Evolutionary conservation across 2,113 vertebrate species (phyloP), one percentile per base, ranked within the genome.

Genomic region (Cryptomyrus ogoouensis): DNA sequence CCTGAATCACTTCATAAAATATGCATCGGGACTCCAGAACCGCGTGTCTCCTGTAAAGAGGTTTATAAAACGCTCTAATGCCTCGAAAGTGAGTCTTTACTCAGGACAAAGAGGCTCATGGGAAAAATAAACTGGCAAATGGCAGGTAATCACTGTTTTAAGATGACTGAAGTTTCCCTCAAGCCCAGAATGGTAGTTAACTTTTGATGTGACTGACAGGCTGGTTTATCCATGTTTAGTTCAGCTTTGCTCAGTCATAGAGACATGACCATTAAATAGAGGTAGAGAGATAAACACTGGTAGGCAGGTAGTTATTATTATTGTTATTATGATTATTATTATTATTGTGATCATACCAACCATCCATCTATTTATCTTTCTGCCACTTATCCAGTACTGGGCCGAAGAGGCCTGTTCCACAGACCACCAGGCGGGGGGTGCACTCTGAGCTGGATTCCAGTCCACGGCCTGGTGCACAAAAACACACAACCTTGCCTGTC

Each of bases 21-120:
- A 44, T 84, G 83, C 44, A 47, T 47, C 8, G 35, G 21, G 44
- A 84, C 39, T 84, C 39, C 44, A 84, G 83, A 84, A 47, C 2
- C 39, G 2, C 10, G 19, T n/a, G 35, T 84, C 44, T 46, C 44
- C 83, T 46, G 21, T 44, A 84, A 84, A 84, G 83, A 84, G 83
- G 83, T n/a, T 47, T 47, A 84, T 47, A 47, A 47, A 84, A 46
- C 12, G 44, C 42, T 84, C 42, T 84, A 84, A 84, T 84, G 83
- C 42, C 21, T 80, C 1, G 35, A 5, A 42, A 80, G 74, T 42
- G 35, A 80, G 74, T 80, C 74, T 80, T 84, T 87, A 87, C 85
- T n/a, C 85, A 53, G 85, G 85, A 27, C 49, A 87, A 87, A 87
- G 49, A 87, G 49, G 85, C 85, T 87, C 49, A 53, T 39, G 85